Conservation (phyloP, 2,888 invertebrate species). For the Leuctra nigra region DNA sequence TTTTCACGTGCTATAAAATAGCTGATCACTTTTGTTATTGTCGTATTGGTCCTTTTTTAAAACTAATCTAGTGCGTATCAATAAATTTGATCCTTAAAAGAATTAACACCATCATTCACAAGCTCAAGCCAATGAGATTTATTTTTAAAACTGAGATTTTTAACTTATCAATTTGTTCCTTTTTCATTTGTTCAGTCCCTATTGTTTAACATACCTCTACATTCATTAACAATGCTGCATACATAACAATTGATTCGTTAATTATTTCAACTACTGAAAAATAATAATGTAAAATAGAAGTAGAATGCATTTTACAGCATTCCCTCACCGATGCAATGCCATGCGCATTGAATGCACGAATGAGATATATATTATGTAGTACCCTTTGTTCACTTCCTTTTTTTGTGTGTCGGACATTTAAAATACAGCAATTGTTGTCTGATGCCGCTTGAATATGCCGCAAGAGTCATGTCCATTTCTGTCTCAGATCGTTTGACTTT, state of each 20-base stretch:
- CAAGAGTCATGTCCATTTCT: slow-evolving; percentile 1
- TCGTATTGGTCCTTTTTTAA: too few relatives aligned
- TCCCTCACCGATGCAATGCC: neutral
- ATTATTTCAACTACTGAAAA: neutral
- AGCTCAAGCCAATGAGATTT: too few relatives aligned
- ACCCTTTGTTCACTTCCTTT: slow-evolving; percentile 4
- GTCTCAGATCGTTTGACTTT: neutral
- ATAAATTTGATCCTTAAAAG: too few relatives aligned
- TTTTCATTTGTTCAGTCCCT: neutral
- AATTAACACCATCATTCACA: too few relatives aligned
- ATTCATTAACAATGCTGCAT: slow-evolving; percentile 5
- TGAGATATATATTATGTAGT: slow-evolving; percentile 12
- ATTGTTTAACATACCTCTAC: slow-evolving; percentile 9
- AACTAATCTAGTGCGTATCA: too few relatives aligned
- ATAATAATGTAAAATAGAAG: neutral
- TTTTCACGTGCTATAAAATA: too few relatives aligned
- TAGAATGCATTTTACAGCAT: slow-evolving; percentile 3
- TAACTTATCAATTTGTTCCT: neutral
- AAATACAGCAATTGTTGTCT: slow-evolving; percentile 19
- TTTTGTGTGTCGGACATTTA: slow-evolving; percentile 6
- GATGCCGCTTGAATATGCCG: neutral
- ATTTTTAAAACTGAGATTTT: neutral
- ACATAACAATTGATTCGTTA: neutral
- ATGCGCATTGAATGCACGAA: slow-evolving; percentile 13
- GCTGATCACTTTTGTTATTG: too few relatives aligned